A percentile compares a stretch with the other conserved stretches of the same genome.
Conservation (phyloP, 2,797 vertebrate species). For the Glossophaga mutica region DNA sequence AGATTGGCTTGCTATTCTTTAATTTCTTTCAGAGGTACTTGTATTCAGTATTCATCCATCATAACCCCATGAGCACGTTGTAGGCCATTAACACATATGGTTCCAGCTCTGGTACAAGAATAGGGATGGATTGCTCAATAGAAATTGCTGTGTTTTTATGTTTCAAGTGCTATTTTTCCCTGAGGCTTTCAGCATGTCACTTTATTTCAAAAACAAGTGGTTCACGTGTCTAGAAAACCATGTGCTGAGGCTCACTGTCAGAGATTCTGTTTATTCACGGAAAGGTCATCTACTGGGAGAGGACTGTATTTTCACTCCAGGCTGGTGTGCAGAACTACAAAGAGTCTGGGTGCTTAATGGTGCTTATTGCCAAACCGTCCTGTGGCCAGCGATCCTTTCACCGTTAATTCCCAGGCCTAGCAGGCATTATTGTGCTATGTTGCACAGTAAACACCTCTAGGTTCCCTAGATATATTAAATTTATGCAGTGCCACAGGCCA, state of each 20-base stretch:
- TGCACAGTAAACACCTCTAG: background rate
- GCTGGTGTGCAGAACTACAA: background rate
- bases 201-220: slow-evolving; percentile 54
- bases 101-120: background rate
- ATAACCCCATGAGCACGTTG: background rate
- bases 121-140: background rate
- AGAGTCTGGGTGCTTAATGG: background rate
- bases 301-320: background rate
- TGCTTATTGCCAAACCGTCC: background rate
- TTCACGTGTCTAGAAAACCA: slow-evolving; percentile 14
- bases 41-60: background rate
- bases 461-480: background rate
- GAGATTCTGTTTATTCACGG: slow-evolving; percentile 3
- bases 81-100: background rate
- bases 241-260: background rate
- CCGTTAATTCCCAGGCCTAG: background rate
- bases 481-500: background rate
- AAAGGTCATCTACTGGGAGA: slow-evolving; percentile 33
- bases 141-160: slow-evolving; percentile 18
- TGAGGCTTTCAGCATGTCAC: slow-evolving; percentile 46
- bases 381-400: background rate
- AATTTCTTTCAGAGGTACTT: background rate
- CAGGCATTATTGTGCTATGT: background rate
- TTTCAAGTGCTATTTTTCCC: slow-evolving; percentile 55
- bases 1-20: background rate